A percentile compares a stretch with the other conserved stretches of the same genome.
Conservation (phyloP, 1,140 invertebrate species). For the Nomia melanderi region DNA sequence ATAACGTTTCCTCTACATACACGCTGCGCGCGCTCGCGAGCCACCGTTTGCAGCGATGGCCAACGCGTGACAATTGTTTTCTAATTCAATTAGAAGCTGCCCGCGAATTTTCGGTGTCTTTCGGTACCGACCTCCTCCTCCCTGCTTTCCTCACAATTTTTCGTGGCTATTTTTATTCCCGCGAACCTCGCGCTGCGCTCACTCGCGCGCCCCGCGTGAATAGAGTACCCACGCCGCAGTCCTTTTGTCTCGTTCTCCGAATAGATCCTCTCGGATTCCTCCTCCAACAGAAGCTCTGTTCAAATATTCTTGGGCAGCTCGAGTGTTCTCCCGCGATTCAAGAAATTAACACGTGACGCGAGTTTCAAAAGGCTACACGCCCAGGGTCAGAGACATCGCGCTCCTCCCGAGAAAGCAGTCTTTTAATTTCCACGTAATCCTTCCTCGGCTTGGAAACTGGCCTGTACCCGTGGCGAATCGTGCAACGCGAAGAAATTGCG, state of each 20-base stretch:
- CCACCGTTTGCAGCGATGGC: neutral
- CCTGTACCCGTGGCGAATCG: too few species aligned
- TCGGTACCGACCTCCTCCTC: constrained; percentile 14
- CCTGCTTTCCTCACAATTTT: constrained; percentile 15
- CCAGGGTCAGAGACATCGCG: neutral
- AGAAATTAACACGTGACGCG: neutral
- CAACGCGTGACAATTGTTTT: constrained; percentile 70
- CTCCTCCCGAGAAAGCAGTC: neutral
- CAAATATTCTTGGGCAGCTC: neutral
- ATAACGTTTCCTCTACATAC: constrained; percentile 10
- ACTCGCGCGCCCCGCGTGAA: neutral
- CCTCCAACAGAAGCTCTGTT: neutral
- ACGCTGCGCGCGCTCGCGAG: neutral
- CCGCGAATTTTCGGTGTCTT: constrained; percentile 66
- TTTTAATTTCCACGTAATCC: neutral
- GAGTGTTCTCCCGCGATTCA: neutral
- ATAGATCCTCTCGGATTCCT: neutral
- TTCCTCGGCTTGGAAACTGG: too few species aligned
- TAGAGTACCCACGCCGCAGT: neutral
- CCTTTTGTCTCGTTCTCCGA: neutral
- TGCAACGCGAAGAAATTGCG: neutral
- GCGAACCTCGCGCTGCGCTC: neutral
- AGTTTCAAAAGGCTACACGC: neutral
- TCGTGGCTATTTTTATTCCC: constrained; percentile 7
- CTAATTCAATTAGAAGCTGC: constrained; percentile 75